Base-by-base conservation (phyloP, 1,140 invertebrate species). In the Pteromalus puparum region DNA sequence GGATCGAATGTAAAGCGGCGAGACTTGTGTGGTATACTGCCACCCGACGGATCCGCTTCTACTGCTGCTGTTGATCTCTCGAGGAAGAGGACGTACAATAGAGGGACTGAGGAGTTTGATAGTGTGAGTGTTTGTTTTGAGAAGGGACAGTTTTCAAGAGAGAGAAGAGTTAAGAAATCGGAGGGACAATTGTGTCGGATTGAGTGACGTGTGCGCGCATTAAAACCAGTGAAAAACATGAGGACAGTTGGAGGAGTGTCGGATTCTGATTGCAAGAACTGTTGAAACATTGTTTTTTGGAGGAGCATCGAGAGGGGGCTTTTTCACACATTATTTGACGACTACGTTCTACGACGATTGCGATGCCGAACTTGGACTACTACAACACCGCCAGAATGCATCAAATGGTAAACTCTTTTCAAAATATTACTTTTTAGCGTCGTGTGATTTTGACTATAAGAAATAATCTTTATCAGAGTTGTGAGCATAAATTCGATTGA, bases 301-400 rank as follows among this genome's bases (percentile, higher is more conserved):
- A 70, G 24, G 12, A 28, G 10, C 9, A 70, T 12, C 68, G 15
- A 70, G 68, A 4, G 67, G 28, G 30, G 26, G 67, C 7, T 13
- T 70, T 28, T n/a, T 70, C 2, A 30, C 15, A n/a, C 7, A 6
- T n/a, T 4, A n/a, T 15, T 70, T 70, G 12, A 68, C 67, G 67
- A n/a, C 10, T 18, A 68, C 21, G 18, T 18, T 73, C 15, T 15
- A 28, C n/a, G n/a, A 81, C 12, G 26, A 76, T 76, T 88, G 89
- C 89, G 89, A 93, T 93, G 92, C 92, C 92, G 89, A 93, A 93
- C 85, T 85, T 93, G 88, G 92, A 93, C 89, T 93, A 93, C 90
- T 93, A 93, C 88, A 93, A 92, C 84, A 92, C 92, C 76, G 92
- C 92, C 82, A 92, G 92, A 89, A 93, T 93, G 91, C 92, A 93